These are phyloP conservation scores for Oreochromis grahami DNA, from an alignment of 2,797 vertebrate species.

Conservation along the genomic window DNA sequence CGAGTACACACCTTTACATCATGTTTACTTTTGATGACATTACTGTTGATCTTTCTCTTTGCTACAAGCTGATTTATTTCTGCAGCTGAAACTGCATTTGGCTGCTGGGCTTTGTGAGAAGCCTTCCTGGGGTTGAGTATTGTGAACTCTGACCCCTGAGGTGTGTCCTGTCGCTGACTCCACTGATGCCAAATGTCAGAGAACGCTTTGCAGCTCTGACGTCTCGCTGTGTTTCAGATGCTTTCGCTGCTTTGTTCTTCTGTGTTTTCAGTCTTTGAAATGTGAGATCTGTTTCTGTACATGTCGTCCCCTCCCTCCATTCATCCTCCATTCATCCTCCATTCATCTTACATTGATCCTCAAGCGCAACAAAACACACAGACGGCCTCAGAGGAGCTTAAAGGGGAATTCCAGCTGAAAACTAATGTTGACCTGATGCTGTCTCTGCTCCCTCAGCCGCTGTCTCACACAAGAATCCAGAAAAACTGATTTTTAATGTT, in stretches of 20 bases:
- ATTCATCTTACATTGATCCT: constrained; percentile 31
- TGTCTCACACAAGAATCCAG: background rate
- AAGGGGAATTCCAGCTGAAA: constrained; percentile 56
- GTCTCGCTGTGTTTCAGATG: background rate
- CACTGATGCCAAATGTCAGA: background rate
- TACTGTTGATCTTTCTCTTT: background rate
- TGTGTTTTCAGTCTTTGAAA: constrained; percentile 52
- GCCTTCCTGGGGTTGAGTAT: background rate
- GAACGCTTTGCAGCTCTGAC: background rate
- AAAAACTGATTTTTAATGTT: background rate
- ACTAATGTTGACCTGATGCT: background rate
- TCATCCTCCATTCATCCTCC: background rate
- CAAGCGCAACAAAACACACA: constrained; percentile 22
- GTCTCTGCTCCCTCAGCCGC: background rate
- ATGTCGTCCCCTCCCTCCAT: constrained; percentile 38
- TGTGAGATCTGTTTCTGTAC: constrained; percentile 40
- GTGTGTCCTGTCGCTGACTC: background rate
- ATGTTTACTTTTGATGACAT: background rate
- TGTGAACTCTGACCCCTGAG: background rate
- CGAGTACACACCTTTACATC: background rate
- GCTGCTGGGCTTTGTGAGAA: background rate
- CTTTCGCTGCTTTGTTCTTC: constrained; percentile 20
- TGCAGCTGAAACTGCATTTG: background rate
- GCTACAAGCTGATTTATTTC: background rate
- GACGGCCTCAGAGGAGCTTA: constrained; percentile 19